phyloP scores from a whole-genome alignment of 1,140 invertebrate species.

The silkworm (Bombyx mori) region DNA sequence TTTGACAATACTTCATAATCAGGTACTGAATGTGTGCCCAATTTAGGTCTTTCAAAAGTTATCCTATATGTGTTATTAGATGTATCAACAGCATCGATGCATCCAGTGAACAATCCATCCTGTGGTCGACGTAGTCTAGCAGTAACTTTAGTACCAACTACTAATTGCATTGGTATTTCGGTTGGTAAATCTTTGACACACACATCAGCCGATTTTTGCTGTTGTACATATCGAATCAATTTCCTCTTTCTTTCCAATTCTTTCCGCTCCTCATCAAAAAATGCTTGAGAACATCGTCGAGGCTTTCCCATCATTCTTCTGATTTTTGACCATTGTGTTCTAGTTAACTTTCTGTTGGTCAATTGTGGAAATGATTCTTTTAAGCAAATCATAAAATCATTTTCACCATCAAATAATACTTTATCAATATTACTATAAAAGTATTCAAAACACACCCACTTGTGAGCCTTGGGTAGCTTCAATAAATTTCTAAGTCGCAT shows the following conservation, averaged over 20 bases:
- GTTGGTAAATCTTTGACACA: conserved; percentile 91
- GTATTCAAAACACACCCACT: conserved; percentile 99
- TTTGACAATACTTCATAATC: conserved; percentile 97
- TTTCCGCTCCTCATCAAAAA: conserved; percentile 94
- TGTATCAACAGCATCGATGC: conserved; percentile 97
- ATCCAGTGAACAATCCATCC: conserved; percentile 97
- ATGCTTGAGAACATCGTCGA: conserved; percentile 91
- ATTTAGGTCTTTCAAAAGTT: conserved; percentile 92
- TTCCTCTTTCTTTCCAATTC: conserved; percentile 92
- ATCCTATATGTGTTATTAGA: conserved; percentile 98
- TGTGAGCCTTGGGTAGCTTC: conserved; percentile 98
- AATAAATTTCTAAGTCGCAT: conserved; percentile 94
- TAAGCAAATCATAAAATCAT: conserved; percentile 96
- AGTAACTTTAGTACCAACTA: conserved; percentile 97
- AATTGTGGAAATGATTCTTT: conserved; percentile 95
- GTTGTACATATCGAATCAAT: conserved; percentile 94
- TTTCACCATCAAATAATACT: conserved; percentile 94
- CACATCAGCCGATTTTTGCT: conserved; percentile 90
- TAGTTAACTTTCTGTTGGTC: conserved; percentile 86
- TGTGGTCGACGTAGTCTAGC: conserved; percentile 92
- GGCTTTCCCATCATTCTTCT: conserved; percentile 98
- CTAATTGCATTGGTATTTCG: conserved; percentile 95
- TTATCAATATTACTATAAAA: conserved; percentile 99
- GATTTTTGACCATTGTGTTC: conserved; percentile 96
- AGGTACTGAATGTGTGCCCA: conserved; percentile 96